phyloP scores from a whole-genome alignment of 2,888 invertebrate species.

The Drosophila pegasa region DNA sequence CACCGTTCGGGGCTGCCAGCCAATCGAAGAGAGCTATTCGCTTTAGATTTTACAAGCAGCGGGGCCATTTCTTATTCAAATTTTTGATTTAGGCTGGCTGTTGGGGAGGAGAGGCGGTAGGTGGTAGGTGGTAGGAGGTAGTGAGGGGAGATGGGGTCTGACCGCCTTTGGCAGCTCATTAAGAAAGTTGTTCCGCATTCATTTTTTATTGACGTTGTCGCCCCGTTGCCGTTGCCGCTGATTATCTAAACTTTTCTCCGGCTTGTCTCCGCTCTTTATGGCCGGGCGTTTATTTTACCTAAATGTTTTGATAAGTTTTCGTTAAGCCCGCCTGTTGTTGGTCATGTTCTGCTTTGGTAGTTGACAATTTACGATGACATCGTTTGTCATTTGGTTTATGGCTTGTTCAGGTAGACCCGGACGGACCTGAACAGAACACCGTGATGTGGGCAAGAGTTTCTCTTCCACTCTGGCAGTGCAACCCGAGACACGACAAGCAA shows the following conservation, averaged over 20 bases:
- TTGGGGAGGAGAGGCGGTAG: background rate
- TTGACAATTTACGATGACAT: slow-evolving; percentile 69
- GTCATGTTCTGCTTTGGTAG: slow-evolving; percentile 51
- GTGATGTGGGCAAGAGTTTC: slow-evolving; percentile 16
- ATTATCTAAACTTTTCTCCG: slow-evolving; percentile 68
- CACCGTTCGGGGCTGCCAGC: slow-evolving; percentile 56
- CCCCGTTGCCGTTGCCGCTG: slow-evolving; percentile 62
- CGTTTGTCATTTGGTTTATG: slow-evolving; percentile 78
- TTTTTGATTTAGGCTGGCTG: slow-evolving; percentile 61
- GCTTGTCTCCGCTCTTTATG: slow-evolving; percentile 65
- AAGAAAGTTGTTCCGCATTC: slow-evolving; percentile 79
- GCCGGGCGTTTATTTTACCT: slow-evolving; percentile 75
- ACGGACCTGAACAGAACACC: slow-evolving; percentile 29
- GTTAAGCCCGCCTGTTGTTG: slow-evolving; percentile 38
- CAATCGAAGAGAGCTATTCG: slow-evolving; percentile 60
- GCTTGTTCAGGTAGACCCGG: slow-evolving; percentile 64
- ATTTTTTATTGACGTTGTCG: slow-evolving; percentile 75
- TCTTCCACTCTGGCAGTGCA: background rate
- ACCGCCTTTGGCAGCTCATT: slow-evolving; percentile 77
- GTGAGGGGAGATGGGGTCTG: slow-evolving; percentile 11
- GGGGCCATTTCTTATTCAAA: slow-evolving; percentile 73
- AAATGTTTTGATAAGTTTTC: slow-evolving; percentile 76
- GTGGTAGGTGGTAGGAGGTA: background rate
- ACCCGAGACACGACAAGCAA: background rate
- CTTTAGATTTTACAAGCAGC: slow-evolving; percentile 49